Evolutionary conservation across 2,113 vertebrate species (phyloP).

Genomic region (Sapajus apella): DNA sequence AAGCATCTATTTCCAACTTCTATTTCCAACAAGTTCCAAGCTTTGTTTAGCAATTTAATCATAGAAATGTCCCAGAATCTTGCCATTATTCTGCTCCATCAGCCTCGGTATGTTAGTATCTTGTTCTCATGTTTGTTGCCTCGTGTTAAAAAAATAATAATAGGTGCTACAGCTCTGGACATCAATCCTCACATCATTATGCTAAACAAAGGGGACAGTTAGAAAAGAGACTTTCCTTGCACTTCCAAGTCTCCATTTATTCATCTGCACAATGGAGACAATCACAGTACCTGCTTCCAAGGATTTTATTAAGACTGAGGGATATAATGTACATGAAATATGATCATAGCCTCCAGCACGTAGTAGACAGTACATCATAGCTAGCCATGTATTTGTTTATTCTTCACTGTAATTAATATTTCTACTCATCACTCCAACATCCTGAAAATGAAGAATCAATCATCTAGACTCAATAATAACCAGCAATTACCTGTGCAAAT

Average conservation of each 20-base stretch:
- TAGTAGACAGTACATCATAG: neutral
- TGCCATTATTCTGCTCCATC: neutral
- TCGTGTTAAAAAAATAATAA: neutral
- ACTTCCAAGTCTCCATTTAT: neutral
- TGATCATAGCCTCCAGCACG: neutral
- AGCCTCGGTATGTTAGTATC: neutral
- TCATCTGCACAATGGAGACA: neutral
- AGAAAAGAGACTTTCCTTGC: neutral
- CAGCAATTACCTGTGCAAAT: neutral
- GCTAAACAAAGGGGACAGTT: neutral
- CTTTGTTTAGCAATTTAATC: neutral
- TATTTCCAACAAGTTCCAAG: no score
- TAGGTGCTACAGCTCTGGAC: neutral
- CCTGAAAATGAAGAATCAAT: neutral
- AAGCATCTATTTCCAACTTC: no score
- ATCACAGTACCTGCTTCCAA: neutral
- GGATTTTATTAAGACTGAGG: neutral
- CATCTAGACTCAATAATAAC: neutral
- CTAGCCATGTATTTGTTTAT: neutral
- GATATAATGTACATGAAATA: neutral
- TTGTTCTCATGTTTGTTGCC: neutral
- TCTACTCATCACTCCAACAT: neutral
- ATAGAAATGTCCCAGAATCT: neutral
- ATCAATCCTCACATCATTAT: neutral
- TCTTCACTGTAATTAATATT: neutral